Conservation (phyloP, 1,140 invertebrate species). For the Drepana arcuata region DNA sequence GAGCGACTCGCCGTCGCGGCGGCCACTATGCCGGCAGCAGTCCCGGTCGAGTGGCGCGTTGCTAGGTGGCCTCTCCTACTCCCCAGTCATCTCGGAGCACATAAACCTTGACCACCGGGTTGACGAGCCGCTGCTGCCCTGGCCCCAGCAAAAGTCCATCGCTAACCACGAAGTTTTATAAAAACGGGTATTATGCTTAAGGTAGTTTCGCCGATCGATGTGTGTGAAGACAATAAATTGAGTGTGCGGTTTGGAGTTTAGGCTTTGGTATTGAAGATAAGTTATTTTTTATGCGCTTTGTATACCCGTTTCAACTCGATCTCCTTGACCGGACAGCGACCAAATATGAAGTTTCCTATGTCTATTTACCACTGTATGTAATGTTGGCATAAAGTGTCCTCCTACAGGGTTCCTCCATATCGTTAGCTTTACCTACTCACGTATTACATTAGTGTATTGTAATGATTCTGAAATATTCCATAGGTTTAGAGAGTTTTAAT, state of each 20-base stretch:
- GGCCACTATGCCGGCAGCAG: slow-evolving; percentile 67
- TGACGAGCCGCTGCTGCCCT: slow-evolving; percentile 70
- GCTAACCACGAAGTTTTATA: slow-evolving; percentile 46
- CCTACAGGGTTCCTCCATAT: slow-evolving; percentile 70
- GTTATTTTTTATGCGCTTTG: slow-evolving; percentile 43
- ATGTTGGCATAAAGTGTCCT: slow-evolving; percentile 46
- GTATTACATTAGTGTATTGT: slow-evolving; percentile 55
- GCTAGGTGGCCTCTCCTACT: slow-evolving; percentile 63
- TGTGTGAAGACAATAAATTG: slow-evolving; percentile 36
- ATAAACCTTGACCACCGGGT: slow-evolving; percentile 38
- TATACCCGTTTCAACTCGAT: slow-evolving; percentile 31
- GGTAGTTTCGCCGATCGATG: slow-evolving; percentile 19
- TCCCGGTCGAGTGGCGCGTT: slow-evolving; percentile 73
- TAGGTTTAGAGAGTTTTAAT: too few relatives aligned
- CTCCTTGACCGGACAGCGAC: slow-evolving; percentile 53
- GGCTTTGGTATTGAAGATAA: slow-evolving; percentile 30
- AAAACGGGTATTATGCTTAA: slow-evolving; percentile 40
- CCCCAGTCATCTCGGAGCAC: slow-evolving; percentile 63
- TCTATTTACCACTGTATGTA: slow-evolving; percentile 41
- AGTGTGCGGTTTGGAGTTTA: slow-evolving; percentile 39
- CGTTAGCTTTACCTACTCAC: slow-evolving; percentile 64
- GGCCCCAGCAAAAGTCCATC: slow-evolving; percentile 50
- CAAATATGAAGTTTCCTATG: slow-evolving; percentile 51
- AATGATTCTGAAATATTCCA: slow-evolving; percentile 52
- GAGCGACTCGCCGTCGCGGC: slow-evolving; percentile 70